Evolutionary conservation across 1,140 invertebrate genomes (phyloP).

Genomic region (Doryteuthis pealeii): DNA sequence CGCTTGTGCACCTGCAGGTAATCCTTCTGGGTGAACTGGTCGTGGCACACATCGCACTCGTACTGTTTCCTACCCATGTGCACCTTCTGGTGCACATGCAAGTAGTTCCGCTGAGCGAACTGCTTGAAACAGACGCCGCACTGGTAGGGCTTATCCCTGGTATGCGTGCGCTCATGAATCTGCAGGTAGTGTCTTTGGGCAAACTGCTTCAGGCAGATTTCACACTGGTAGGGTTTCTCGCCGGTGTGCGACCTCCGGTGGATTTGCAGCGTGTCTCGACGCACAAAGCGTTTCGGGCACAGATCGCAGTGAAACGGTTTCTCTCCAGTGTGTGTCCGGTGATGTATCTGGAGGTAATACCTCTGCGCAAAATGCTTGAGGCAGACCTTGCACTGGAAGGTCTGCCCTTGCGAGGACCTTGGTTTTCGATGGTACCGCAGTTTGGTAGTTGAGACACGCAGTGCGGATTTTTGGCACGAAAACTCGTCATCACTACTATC

Average conservation of each 20-base stretch:
- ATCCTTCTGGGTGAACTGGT: too few species aligned
- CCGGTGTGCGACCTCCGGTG: conserved; percentile 7
- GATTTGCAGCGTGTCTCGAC: conserved; percentile 81
- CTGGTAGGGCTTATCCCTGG: conserved; percentile 83
- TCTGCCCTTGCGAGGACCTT: conserved; percentile 88
- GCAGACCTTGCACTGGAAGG: conserved; percentile 10
- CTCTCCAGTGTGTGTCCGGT: conserved; percentile 20
- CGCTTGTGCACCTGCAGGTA: conserved; percentile 48
- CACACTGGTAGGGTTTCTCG: conserved; percentile 84
- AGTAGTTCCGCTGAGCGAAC: conserved; percentile 6
- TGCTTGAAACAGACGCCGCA: conserved; percentile 83
- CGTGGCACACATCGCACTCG: too few species aligned
- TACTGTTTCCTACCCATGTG: too few species aligned
- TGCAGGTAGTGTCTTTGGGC: conserved; percentile 19
- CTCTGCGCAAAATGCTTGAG: not conserved
- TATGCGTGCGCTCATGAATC: conserved; percentile 64
- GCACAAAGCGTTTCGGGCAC: conserved; percentile 84
- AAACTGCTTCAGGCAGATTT: conserved; percentile 76
- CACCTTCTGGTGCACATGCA: too few species aligned
- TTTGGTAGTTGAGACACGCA: conserved; percentile 63
- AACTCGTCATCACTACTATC: too few species aligned
- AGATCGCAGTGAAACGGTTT: conserved; percentile 79
- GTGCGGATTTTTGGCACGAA: too few species aligned
- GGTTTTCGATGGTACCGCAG: conserved; percentile 82
- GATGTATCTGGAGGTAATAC: not conserved